A percentile compares a stretch with the other conserved stretches of the same genome.
These are phyloP conservation scores for Eupithecia abbreviata DNA, from an alignment of 2,888 invertebrate genomes.

Conservation along the genomic window DNA sequence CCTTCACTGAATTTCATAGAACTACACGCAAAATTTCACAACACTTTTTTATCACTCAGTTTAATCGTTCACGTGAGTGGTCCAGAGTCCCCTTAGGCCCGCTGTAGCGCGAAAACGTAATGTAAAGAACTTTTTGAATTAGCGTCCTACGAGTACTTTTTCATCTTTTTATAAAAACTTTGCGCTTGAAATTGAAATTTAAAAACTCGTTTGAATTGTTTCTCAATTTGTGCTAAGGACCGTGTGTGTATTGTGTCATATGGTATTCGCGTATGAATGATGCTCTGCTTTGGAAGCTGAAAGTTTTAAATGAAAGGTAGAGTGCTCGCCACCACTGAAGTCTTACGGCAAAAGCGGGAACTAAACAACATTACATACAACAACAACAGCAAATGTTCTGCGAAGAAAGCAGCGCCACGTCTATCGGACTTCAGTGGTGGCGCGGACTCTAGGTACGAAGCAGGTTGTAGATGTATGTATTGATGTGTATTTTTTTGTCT, in stretches of 20 bases:
- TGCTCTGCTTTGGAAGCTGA: constrained; percentile 32
- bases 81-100: constrained; percentile 39
- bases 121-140: constrained; percentile 82
- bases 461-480: too few species aligned
- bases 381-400: too few species aligned
- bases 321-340: too few species aligned
- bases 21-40: neutral
- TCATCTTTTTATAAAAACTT: constrained; percentile 69
- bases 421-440: too few species aligned
- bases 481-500: too few species aligned
- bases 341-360: too few species aligned
- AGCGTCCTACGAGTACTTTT: constrained; percentile 73
- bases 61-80: neutral
- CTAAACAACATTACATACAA: too few species aligned
- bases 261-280: constrained; percentile 38
- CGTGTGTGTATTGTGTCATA: constrained; percentile 45
- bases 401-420: too few species aligned
- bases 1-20: neutral
- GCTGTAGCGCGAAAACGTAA: constrained; percentile 71
- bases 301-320: constrained; percentile 1
- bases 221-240: constrained; percentile 46
- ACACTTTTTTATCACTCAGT: constrained; percentile 2
- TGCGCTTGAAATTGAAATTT: constrained; percentile 62
- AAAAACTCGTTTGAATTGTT: constrained; percentile 51
- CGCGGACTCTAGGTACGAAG: too few species aligned